These are phyloP conservation scores for Microctenopoma steveboyesi DNA, from an alignment of 2,797 vertebrate genomes.

Conservation along the genomic window DNA sequence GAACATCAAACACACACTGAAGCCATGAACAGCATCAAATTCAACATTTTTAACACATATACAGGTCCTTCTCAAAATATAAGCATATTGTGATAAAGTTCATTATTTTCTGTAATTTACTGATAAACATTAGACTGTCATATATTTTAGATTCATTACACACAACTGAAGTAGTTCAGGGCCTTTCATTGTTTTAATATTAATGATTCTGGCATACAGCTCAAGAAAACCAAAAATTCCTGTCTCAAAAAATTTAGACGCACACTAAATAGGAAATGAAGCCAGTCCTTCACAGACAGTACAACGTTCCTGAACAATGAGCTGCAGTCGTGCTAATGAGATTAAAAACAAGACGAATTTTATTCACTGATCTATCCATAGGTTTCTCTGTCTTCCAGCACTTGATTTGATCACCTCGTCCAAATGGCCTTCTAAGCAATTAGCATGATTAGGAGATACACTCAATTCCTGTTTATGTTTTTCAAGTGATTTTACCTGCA, in stretches of 20 bases:
- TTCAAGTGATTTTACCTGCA: background rate
- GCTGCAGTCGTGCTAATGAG: constrained; percentile 24
- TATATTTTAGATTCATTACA: no score
- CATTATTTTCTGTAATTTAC: no score
- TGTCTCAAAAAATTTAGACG: background rate
- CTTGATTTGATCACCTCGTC: constrained; percentile 9
- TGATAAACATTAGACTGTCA: no score
- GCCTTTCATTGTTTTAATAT: no score
- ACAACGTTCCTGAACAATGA: constrained; percentile 20
- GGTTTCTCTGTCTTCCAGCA: constrained; percentile 4
- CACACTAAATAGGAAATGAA: background rate
- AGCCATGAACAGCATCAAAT: no score
- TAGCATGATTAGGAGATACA: constrained; percentile 11
- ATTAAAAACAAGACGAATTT: constrained; percentile 22
- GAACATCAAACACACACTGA: no score
- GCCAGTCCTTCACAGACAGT: background rate
- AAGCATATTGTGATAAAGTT: no score
- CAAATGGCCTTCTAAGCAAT: constrained; percentile 5
- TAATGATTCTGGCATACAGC: no score
- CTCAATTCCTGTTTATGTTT: background rate
- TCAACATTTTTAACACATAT: no score
- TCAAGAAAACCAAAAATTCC: no score
- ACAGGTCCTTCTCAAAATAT: no score
- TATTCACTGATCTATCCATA: constrained; percentile 23
- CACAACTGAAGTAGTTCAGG: no score